Conservation (phyloP, 2,888 invertebrate species). For the Disparrhopalites patrizii region DNA sequence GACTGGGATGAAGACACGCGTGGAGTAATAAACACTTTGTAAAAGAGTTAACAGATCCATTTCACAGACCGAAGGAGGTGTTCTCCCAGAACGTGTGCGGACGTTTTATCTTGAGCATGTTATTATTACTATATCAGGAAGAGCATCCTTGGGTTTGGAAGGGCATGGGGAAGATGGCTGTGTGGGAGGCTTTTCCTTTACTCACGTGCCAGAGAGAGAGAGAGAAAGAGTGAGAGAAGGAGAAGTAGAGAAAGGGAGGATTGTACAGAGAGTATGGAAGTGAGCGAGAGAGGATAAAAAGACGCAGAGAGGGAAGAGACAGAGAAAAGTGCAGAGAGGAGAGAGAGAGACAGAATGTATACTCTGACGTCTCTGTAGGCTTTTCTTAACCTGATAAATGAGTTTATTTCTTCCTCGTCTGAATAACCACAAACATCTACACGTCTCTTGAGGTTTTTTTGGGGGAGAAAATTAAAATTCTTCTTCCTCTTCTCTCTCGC, state of each 20-base stretch:
- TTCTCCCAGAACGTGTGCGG: no score
- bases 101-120: conserved; percentile 16
- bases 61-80: no score
- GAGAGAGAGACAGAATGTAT: background rate
- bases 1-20: conserved; percentile 5
- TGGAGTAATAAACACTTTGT: conserved; percentile 32
- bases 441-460: conserved; percentile 17
- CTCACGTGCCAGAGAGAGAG: no score
- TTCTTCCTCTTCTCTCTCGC: background rate
- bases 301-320: no score
- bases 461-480: conserved; percentile 26
- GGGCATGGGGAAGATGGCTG: background rate
- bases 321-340: background rate
- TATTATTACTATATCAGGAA: conserved; percentile 14
- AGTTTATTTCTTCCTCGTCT: background rate
- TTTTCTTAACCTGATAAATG: conserved; percentile 24
- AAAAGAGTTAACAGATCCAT: conserved; percentile 24
- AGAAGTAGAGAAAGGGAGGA: background rate
- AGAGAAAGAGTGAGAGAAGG: no score
- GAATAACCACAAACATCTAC: conserved; percentile 1
- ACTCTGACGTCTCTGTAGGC: conserved; percentile 18
- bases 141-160: background rate
- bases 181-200: no score
- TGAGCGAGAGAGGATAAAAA: background rate
- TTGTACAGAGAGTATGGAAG: background rate